These are phyloP conservation scores for Prinia subflava DNA, from an alignment of 2,113 vertebrate species.

Conservation along the genomic window DNA sequence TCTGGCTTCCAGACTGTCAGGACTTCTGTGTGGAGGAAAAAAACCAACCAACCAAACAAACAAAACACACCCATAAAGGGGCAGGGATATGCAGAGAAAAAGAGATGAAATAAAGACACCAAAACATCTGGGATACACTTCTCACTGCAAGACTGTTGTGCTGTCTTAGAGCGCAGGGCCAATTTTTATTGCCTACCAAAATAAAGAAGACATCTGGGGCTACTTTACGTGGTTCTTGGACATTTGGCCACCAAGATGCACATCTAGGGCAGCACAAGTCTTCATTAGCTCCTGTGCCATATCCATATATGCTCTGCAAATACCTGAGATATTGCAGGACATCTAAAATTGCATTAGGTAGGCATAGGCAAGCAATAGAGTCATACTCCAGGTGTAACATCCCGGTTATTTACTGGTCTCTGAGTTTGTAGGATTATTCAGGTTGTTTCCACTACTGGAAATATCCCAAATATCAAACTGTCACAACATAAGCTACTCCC, in stretches of 20 bases:
- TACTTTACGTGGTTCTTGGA: background rate
- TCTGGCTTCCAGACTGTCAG: background rate
- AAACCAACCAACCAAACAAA: background rate
- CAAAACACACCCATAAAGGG: background rate
- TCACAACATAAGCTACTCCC: background rate
- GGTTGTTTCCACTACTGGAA: background rate
- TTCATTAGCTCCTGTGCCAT: background rate
- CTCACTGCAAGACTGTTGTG: background rate
- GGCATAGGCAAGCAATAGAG: background rate
- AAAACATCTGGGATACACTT: background rate
- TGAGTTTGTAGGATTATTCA: background rate
- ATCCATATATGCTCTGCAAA: background rate
- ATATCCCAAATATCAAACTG: background rate
- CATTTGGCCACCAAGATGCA: background rate
- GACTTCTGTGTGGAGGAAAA: background rate
- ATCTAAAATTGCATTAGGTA: background rate
- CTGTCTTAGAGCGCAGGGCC: background rate
- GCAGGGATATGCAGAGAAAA: background rate
- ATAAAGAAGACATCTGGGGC: background rate
- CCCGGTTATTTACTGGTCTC: background rate
- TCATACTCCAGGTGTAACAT: background rate
- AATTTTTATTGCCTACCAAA: background rate
- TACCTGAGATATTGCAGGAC: background rate
- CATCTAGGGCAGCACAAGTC: background rate
- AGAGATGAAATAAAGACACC: background rate